These are phyloP conservation scores for Drosophila pallidifrons DNA, from an alignment of 1,140 invertebrate species.

Conservation along the genomic window DNA sequence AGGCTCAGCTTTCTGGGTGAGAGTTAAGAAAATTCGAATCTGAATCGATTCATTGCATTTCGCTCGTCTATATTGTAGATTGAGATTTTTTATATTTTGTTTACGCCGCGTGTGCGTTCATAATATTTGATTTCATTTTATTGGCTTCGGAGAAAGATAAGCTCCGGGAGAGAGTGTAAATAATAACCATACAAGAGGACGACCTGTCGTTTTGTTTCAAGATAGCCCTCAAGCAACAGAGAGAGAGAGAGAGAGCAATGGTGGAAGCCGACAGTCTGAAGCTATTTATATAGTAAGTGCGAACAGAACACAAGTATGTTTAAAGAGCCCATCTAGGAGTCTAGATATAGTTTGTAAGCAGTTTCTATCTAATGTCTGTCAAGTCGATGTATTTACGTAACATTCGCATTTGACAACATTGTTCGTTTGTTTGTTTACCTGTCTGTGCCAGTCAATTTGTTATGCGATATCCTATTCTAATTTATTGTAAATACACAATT, in stretches of 20 bases:
- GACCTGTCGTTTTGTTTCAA: background rate
- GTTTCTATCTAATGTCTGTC: slow-evolving; percentile 8
- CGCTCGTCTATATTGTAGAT: slow-evolving; percentile 12
- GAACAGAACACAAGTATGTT: background rate
- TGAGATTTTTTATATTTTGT: slow-evolving; percentile 20
- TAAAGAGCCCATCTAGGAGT: background rate
- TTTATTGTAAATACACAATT: slow-evolving; percentile 21
- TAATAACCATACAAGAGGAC: slow-evolving; percentile 6
- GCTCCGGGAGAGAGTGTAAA: background rate
- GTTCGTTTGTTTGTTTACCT: slow-evolving; percentile 34
- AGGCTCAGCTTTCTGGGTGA: slow-evolving; percentile 33
- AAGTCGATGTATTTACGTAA: slow-evolving; percentile 22
- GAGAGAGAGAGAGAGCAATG: background rate
- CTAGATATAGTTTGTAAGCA: background rate
- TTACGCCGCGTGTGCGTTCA: background rate
- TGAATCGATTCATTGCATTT: slow-evolving; percentile 47
- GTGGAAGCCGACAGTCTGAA: background rate
- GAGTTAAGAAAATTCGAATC: slow-evolving; percentile 25
- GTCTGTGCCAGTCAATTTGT: slow-evolving; percentile 35
- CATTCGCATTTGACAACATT: slow-evolving; percentile 14
- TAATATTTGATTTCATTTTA: slow-evolving; percentile 2
- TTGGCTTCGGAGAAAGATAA: slow-evolving; percentile 13
- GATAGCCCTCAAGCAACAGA: background rate
- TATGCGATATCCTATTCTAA: slow-evolving; percentile 36
- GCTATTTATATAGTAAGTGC: slow-evolving; percentile 1